Percentiles rank a stretch among this genome's conserved stretches.
Evolutionary conservation across 1,140 invertebrate species (phyloP).

Genomic region (Belonocnema kinseyi): DNA sequence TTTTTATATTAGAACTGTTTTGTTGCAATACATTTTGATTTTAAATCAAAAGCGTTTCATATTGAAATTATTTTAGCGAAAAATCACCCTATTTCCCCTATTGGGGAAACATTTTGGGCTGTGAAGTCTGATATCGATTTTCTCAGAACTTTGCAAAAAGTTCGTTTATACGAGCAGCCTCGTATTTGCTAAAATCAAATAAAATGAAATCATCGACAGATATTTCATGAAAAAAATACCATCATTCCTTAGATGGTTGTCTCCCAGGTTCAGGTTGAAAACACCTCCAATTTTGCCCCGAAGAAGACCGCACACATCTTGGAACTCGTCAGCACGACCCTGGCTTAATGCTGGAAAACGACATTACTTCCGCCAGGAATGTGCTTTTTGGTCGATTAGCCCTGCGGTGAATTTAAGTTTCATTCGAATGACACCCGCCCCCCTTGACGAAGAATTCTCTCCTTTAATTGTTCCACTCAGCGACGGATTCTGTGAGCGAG

Average conservation of each 20-base stretch:
- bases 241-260: slow-evolving; percentile 12
- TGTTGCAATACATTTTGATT: too few relatives aligned
- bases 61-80: background rate
- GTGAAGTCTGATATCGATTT: background rate
- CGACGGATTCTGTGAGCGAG: slow-evolving; percentile 39
- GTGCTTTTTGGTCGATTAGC: slow-evolving; percentile 69
- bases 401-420: slow-evolving; percentile 65
- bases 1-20: background rate
- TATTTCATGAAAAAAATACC: background rate
- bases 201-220: slow-evolving; percentile 2
- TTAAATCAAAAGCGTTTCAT: too few relatives aligned
- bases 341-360: slow-evolving; percentile 47
- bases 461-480: slow-evolving; percentile 63
- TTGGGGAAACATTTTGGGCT: too few relatives aligned
- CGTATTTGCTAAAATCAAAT: background rate
- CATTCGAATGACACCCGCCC: slow-evolving; percentile 51
- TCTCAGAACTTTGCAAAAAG: background rate
- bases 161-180: background rate
- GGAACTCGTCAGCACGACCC: slow-evolving; percentile 41
- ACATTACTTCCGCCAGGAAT: slow-evolving; percentile 65
- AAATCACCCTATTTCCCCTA: too few relatives aligned
- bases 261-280: slow-evolving; percentile 3
- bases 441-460: slow-evolving; percentile 62
- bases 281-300: slow-evolving; percentile 1
- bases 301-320: slow-evolving; percentile 11